Percentiles rank a stretch among this genome's conserved stretches.
These are phyloP conservation scores for Mesoligia furuncula DNA, from an alignment of 2,888 invertebrate species.

Conservation along the genomic window DNA sequence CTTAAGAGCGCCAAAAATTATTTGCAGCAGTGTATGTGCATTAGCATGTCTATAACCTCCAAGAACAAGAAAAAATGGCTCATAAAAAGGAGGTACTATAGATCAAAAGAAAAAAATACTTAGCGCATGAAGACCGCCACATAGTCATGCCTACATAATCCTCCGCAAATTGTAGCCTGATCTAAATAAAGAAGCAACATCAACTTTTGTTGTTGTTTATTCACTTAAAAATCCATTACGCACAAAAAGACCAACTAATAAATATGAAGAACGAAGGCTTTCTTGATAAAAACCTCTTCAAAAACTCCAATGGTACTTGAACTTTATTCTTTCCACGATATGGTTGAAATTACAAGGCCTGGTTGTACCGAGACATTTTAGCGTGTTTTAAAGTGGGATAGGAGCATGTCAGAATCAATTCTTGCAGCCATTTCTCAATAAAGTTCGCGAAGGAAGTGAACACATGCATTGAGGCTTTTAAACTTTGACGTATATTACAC, in stretches of 20 bases:
- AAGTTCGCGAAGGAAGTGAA: slow-evolving; percentile 77
- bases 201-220: slow-evolving; percentile 82
- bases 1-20: background rate
- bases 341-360: slow-evolving; percentile 58
- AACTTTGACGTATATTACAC: slow-evolving; percentile 82
- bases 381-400: slow-evolving; percentile 83
- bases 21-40: background rate
- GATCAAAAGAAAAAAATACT: slow-evolving; percentile 19
- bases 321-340: slow-evolving; percentile 40
- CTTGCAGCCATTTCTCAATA: slow-evolving; percentile 88
- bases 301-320: slow-evolving; percentile 33
- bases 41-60: background rate
- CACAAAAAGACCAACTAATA: slow-evolving; percentile 87
- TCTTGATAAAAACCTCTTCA: slow-evolving; percentile 74
- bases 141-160: slow-evolving; percentile 49
- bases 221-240: slow-evolving; percentile 90
- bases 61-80: background rate
- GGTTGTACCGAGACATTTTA: slow-evolving; percentile 75
- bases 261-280: slow-evolving; percentile 82
- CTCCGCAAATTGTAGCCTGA: slow-evolving; percentile 62
- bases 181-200: slow-evolving; percentile 67
- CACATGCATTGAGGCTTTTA: slow-evolving; percentile 86
- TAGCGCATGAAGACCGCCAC: slow-evolving; percentile 18
- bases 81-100: background rate
- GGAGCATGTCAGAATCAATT: slow-evolving; percentile 87